Percentiles rank a stretch among this genome's conserved stretches.
Conservation (phyloP, 2,113 vertebrate species). For the Piliocolobus tephrosceles region DNA sequence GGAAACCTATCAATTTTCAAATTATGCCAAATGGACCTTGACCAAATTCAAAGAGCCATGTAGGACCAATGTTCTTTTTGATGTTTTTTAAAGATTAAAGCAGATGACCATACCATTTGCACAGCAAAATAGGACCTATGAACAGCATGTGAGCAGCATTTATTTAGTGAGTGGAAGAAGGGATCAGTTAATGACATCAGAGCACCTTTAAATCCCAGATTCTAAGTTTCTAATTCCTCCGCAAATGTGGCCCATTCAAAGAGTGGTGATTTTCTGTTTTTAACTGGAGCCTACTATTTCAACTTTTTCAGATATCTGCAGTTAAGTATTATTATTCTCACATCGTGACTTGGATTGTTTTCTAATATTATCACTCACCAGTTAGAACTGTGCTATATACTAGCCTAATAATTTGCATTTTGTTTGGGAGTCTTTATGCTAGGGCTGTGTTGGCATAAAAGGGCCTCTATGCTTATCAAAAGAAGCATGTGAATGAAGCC, state of each 20-base stretch:
- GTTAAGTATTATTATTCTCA: constrained; percentile 15
- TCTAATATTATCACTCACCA: neutral
- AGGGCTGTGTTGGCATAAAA: constrained; percentile 17
- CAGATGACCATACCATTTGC: constrained; percentile 57
- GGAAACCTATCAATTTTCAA: constrained; percentile 50
- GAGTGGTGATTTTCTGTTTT: neutral
- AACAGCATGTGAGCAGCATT: constrained; percentile 45
- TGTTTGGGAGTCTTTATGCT: neutral
- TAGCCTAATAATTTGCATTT: constrained; percentile 16
- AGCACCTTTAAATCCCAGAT: constrained; percentile 26
- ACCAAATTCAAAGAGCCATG: constrained; percentile 54
- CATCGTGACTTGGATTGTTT: neutral
- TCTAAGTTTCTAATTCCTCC: constrained; percentile 8
- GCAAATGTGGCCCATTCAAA: constrained; percentile 28
- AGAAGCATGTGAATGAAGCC: neutral
- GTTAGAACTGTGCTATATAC: neutral
- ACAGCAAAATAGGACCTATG: constrained; percentile 37
- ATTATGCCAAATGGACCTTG: constrained; percentile 64
- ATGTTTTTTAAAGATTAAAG: constrained; percentile 65
- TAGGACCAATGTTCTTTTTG: constrained; percentile 64
- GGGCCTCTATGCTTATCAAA: neutral
- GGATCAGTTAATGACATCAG: neutral
- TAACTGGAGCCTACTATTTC: constrained; percentile 14
- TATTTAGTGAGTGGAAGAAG: constrained; percentile 23
- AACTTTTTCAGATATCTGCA: neutral